These are phyloP conservation scores for Pitangus sulphuratus DNA, from an alignment of 2,797 vertebrate species.

Conservation along the genomic window DNA sequence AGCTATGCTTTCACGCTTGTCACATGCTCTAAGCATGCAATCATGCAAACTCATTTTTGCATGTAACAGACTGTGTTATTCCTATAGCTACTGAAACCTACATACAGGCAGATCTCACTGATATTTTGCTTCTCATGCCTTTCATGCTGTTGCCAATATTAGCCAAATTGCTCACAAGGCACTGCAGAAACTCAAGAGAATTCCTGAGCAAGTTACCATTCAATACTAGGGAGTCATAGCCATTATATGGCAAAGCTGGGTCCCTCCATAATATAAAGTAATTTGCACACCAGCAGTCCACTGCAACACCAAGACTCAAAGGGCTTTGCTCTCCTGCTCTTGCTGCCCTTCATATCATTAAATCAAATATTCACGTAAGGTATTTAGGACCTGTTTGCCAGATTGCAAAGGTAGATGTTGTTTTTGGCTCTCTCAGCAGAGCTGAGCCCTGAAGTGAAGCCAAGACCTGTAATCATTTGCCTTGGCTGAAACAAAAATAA, in stretches of 20 bases:
- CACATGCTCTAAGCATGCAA: not conserved
- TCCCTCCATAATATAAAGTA: not conserved
- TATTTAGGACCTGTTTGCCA: conserved; percentile 58
- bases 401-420: conserved; percentile 69
- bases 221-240: not conserved
- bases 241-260: not conserved
- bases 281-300: not conserved
- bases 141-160: not conserved
- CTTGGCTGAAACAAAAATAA: conserved; percentile 69
- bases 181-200: not conserved
- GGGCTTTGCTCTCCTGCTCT: not conserved
- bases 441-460: conserved; percentile 57
- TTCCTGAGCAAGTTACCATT: not conserved
- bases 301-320: not conserved
- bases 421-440: conserved; percentile 59
- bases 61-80: not conserved
- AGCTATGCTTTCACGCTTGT: not conserved
- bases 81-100: not conserved
- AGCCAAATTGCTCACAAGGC: not conserved
- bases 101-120: not conserved
- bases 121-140: not conserved
- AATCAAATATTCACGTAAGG: not conserved
- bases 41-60: not conserved
- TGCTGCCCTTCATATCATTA: not conserved
- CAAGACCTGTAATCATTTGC: conserved; percentile 59